Evolutionary conservation across 2,888 invertebrate species (phyloP).

Genomic region (Anorthoa munda): DNA sequence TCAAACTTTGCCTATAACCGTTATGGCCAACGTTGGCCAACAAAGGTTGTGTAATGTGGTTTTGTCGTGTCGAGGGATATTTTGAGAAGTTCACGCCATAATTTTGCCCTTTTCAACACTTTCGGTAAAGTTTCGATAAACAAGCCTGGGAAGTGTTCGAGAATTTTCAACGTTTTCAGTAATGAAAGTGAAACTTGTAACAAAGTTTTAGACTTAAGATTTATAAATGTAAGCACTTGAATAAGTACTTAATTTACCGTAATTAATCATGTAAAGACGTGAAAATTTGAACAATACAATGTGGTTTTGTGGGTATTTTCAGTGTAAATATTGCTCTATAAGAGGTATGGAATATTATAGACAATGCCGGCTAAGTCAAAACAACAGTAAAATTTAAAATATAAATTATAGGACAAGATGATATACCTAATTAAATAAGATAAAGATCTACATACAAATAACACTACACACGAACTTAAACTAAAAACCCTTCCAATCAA

Average conservation of each 20-base stretch:
- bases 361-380: background rate
- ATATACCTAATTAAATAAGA: background rate
- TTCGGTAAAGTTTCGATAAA: constrained; percentile 42
- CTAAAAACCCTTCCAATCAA: background rate
- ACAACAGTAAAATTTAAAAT: background rate
- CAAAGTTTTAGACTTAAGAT: constrained; percentile 29
- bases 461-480: background rate
- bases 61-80: constrained; percentile 74
- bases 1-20: constrained; percentile 80
- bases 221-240: constrained; percentile 26
- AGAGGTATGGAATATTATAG: background rate
- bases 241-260: constrained; percentile 2
- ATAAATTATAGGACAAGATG: background rate
- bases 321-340: background rate
- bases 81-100: constrained; percentile 61
- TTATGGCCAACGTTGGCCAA: constrained; percentile 70
- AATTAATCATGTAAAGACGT: constrained; percentile 17
- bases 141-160: constrained; percentile 20
- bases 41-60: constrained; percentile 74
- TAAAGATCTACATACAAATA: background rate
- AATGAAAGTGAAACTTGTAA: constrained; percentile 13
- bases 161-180: constrained; percentile 7
- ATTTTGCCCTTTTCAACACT: constrained; percentile 54
- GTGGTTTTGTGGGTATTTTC: background rate
- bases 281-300: constrained; percentile 29